Evolutionary conservation across 2,113 vertebrate species (phyloP), one percentile per base, ranked within the genome.

Genomic region (Myrmecophaga tridactyla): DNA sequence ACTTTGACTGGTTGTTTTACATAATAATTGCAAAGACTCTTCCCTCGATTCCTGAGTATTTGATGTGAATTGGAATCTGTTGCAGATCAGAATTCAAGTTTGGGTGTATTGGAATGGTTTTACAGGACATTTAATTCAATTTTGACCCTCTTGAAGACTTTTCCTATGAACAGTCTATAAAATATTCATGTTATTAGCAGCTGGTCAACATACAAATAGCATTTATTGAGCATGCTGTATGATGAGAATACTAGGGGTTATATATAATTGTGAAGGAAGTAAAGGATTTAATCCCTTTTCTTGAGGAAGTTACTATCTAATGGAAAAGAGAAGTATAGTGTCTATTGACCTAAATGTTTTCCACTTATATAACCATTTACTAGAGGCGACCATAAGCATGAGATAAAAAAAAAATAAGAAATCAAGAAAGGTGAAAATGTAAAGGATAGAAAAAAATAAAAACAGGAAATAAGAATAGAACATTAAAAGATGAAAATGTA

Each of bases 41-140:
- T 93, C 62, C 21, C 92, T 15, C n/a, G n/a, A n/a, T n/a, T 85
- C 31, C 5, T 25, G n/a, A 92, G n/a, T 63, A 86, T 63, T 27
- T 90, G 48, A 77, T 20, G 81, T 88, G 67, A 95, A 88, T 41
- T 87, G 63, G 56, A 95, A 88, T 85, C 62, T 85, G 10, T 31
- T 43, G 41, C 4, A 67, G 31, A 48, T 29, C 7, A 60, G 34
- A 82, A 17, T 94, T 86, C 10, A 80, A 53, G 4, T 58, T 29
- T 76, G 23, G 25, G 21, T 90, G 90, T 86, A 75, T 92, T 78
- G 67, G 34, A 48, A 92, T 65, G 43, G 31, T 83, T 94, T 88
- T 62, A 60, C 39, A 70, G n/a, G 34, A 72, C 76, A 2, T 21
- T 53, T 86, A 46, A 91, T 72, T 93, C 63, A 39, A 4, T 17